Base-by-base conservation (phyloP, 1,140 invertebrate genomes). In the Eciton burchellii region DNA sequence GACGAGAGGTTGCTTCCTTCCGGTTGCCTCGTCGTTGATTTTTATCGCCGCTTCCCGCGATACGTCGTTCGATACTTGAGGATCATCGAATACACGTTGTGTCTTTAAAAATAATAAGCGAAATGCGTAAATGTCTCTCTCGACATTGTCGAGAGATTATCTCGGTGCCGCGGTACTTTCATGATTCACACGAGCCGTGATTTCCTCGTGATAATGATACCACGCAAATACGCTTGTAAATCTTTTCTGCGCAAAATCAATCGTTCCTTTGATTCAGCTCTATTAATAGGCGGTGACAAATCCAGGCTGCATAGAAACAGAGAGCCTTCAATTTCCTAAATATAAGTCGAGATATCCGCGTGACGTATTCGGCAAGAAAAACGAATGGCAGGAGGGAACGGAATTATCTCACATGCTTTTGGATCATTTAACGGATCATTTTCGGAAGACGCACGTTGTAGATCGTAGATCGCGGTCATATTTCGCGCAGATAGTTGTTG, bases 281-380 rank as follows among this genome's bases (percentile, higher is more conserved):
- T 88, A 87, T 84, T 88, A 84, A 88, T 88, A 87, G 47, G 6
- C 1, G 43, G 19, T 16, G 24, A 29, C 54, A n/a, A 76, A 83
- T 26, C 57, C 21, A 29, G 57, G 16, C 11, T 65, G 21, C 16
- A 47, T 63, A 54, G 26, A 21, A 54, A 47, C 26, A 16, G 35
- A 35, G 35, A 35, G 47, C 52, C 43, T 87, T 65, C 66, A 66
- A 29, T 63, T 43, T 8, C 54, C 76, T 57, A 45, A 60, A 63
- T 72, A 45, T 84, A 83, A 49, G n/a, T 56, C 59, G 71, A 65
- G 43, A 45, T 19, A 62, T 62, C 12, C 59, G 35, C 21, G 47
- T 11, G 70, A 43, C 19, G 45, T 81, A 57, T 47, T 60, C 24
- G 43, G 11, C 19, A 14, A 49, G 35, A 43, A n/a, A 56, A 59